phyloP scores from a whole-genome alignment of 53 echinoderm and acorn worm species.

The Holothuria leucospilota region DNA sequence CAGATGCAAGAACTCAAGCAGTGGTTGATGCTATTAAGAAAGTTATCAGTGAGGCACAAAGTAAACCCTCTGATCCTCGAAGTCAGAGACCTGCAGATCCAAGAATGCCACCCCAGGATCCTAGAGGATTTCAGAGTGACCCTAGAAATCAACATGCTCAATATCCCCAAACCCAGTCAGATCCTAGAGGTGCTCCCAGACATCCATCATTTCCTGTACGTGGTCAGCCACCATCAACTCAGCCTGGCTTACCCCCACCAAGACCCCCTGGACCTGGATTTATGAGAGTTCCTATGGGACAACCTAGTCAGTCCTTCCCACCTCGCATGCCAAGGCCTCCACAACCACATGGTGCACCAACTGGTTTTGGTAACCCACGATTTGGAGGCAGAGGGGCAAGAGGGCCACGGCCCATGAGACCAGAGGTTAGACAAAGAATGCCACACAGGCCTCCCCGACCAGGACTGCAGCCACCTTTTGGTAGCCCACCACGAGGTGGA shows the following conservation, averaged over 20 bases:
- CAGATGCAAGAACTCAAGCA: constrained; percentile 13
- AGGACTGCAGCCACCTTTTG: constrained; percentile 58
- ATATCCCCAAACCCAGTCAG: not conserved
- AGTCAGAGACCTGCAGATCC: constrained; percentile 70
- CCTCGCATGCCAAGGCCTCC: constrained; percentile 70
- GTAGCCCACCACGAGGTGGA: constrained; percentile 68
- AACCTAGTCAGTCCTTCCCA: constrained; percentile 60
- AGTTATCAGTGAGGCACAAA: not conserved
- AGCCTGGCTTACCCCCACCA: constrained; percentile 38
- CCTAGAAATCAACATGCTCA: not conserved
- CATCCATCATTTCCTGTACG: constrained; percentile 45
- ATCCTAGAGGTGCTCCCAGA: constrained; percentile 43
- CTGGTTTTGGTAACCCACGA: constrained; percentile 52
- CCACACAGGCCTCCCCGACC: constrained; percentile 25
- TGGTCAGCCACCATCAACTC: constrained; percentile 35
- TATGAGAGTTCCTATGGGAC: constrained; percentile 56
- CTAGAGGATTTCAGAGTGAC: constrained; percentile 11
- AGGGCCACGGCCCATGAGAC: constrained; percentile 48
- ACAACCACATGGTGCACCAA: constrained; percentile 32
- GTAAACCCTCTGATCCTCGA: constrained; percentile 73
- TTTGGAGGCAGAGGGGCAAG: constrained; percentile 40
- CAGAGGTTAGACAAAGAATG: constrained; percentile 52
- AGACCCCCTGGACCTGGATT: constrained; percentile 51
- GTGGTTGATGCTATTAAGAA: constrained; percentile 28
- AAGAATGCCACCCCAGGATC: constrained; percentile 57